Percentiles rank a stretch among this genome's conserved stretches.
Evolutionary conservation across 2,797 vertebrate species (phyloP).

Genomic region (Gymnothorax javanicus): DNA sequence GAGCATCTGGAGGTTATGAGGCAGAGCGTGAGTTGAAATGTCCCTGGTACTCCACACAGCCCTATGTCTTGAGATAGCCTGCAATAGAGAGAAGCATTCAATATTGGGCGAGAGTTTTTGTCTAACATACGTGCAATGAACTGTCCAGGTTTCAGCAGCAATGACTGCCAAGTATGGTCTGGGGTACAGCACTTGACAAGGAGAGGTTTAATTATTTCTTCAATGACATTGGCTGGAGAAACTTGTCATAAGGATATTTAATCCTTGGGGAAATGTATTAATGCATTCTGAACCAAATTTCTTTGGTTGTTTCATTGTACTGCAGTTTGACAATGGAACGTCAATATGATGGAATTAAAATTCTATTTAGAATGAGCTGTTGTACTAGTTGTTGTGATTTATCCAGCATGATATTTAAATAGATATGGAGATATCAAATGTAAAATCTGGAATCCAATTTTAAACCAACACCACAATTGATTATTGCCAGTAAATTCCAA

Average conservation of each 20-base stretch:
- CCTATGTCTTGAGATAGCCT: conserved; percentile 69
- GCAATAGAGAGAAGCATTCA: conserved; percentile 68
- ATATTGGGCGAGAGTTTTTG: conserved; percentile 29
- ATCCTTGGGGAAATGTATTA: background rate
- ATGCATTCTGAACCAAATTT: too few relatives aligned
- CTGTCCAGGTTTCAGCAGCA: background rate
- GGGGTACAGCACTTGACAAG: too few relatives aligned
- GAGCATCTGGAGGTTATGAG: conserved; percentile 82
- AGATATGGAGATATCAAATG: too few relatives aligned
- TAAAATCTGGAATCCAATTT: too few relatives aligned
- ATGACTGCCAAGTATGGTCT: background rate
- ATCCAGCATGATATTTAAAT: too few relatives aligned
- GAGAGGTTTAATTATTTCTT: too few relatives aligned
- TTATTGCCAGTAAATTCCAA: too few relatives aligned
- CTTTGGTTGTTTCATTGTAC: too few relatives aligned
- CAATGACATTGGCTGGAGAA: background rate
- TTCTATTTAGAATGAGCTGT: background rate
- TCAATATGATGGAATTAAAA: background rate
- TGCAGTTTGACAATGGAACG: too few relatives aligned
- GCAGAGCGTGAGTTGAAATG: conserved; percentile 78
- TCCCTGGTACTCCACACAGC: conserved; percentile 63
- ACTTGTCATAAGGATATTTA: background rate
- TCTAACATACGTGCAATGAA: background rate
- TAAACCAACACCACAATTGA: too few relatives aligned
- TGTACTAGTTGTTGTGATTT: too few relatives aligned